phyloP scores from a whole-genome alignment of 2,113 vertebrate species.

The rabbit (Oryctolagus cuniculus) region mOryCun1.1 NC_091445.1:96189501-96190000 shows the following conservation, averaged over 20 bases:
- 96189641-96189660: not conserved
- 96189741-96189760: not conserved
- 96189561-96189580: no score
- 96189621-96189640: not conserved
- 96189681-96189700: not conserved
- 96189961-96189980: no score
- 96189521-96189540: no score
- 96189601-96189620: not conserved
- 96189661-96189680: not conserved
- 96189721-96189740: no score
- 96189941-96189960: no score
- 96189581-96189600: not conserved
- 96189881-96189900: not conserved
- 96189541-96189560: no score
- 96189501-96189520: no score
- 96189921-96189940: no score
- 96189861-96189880: fast-evolving
- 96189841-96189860: fast-evolving
- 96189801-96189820: fast-evolving
- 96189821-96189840: fast-evolving
- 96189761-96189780: fast-evolving
- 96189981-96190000: no score
- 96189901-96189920: not conserved
- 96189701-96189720: not conserved
- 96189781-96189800: fast-evolving